These are phyloP conservation scores for Xanthia icteritia DNA, from an alignment of 2,888 invertebrate species.

Conservation along the genomic window DNA sequence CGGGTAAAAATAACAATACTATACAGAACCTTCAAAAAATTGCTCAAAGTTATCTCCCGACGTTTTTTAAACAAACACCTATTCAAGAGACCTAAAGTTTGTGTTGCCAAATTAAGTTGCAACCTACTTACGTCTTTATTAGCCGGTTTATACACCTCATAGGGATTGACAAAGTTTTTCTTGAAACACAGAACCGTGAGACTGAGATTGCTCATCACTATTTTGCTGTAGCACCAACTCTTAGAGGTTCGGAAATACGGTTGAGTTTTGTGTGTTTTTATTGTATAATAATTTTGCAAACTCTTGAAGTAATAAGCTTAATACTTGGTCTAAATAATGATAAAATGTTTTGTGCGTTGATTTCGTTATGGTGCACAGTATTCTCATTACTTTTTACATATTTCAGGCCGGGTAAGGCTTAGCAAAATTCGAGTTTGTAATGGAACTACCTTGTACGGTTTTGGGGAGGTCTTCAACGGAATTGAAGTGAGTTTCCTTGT, in stretches of 20 bases:
- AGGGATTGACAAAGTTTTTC: constrained; percentile 67
- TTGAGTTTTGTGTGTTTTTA: constrained; percentile 51
- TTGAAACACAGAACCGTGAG: constrained; percentile 55
- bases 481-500: constrained; percentile 70
- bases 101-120: constrained; percentile 64
- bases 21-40: constrained; percentile 40
- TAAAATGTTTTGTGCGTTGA: constrained; percentile 74
- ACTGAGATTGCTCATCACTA: constrained; percentile 56
- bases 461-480: constrained; percentile 59
- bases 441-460: constrained; percentile 68
- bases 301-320: constrained; percentile 72
- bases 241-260: constrained; percentile 16
- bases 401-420: constrained; percentile 61
- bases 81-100: constrained; percentile 63
- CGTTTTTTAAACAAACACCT: constrained; percentile 63
- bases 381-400: constrained; percentile 75
- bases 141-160: constrained; percentile 61
- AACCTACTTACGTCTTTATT: constrained; percentile 65
- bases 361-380: constrained; percentile 69
- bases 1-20: not conserved
- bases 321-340: constrained; percentile 73
- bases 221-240: constrained; percentile 30
- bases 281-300: constrained; percentile 36
- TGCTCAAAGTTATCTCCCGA: constrained; percentile 5
- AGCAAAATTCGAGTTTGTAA: constrained; percentile 66